These are phyloP conservation scores for Eulemur mongoz DNA, from an alignment of 2,797 vertebrate species.

Conservation along the genomic window DNA sequence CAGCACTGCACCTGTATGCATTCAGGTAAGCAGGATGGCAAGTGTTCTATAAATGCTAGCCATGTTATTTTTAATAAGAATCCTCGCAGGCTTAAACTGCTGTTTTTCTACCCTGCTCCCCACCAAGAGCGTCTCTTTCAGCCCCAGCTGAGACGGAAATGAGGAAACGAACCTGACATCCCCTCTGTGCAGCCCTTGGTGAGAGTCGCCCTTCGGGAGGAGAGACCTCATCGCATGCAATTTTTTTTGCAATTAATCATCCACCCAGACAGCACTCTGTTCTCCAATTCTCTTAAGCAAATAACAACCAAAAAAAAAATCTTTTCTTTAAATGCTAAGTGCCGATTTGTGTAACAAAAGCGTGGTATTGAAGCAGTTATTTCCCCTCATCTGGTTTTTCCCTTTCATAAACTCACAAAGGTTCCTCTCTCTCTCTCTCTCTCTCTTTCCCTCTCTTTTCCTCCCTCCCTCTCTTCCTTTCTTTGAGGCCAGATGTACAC, in stretches of 20 bases:
- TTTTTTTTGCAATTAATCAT: slow-evolving; percentile 62
- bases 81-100: background rate
- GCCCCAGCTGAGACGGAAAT: background rate
- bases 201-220: slow-evolving; percentile 19
- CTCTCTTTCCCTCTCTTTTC: no score
- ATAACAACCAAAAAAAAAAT: background rate
- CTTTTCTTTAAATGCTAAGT: background rate
- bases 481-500: background rate
- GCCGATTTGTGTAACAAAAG: slow-evolving; percentile 32
- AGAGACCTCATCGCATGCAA: slow-evolving; percentile 2
- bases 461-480: background rate
- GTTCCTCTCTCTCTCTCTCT: no score
- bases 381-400: background rate
- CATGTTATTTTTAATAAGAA: background rate
- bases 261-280: slow-evolving; percentile 3
- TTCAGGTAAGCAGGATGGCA: background rate
- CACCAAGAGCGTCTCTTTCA: background rate
- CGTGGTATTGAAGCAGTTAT: background rate
- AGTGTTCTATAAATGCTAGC: rapidly evolving
- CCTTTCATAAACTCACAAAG: background rate
- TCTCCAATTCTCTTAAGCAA: slow-evolving; percentile 64
- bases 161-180: slow-evolving; percentile 10
- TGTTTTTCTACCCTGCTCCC: background rate
- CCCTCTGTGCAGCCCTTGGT: background rate
- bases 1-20: rapidly evolving